These are phyloP conservation scores for Parapsyche elsis DNA, from an alignment of 1,140 invertebrate genomes.

Conservation along the genomic window DNA sequence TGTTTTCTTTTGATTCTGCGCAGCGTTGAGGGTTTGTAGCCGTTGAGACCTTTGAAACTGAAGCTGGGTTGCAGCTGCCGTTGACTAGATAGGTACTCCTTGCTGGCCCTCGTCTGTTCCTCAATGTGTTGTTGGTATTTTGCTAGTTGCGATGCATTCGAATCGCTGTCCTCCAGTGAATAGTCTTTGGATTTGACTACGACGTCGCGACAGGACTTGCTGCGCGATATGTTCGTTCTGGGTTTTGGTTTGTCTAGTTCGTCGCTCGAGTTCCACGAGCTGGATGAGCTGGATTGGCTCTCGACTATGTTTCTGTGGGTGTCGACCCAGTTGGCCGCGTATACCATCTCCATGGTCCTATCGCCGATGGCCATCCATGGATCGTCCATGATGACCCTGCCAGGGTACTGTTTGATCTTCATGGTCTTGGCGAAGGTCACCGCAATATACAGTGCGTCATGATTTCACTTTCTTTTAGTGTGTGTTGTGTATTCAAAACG, in stretches of 20 bases:
- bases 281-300: conserved; percentile 45
- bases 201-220: conserved; percentile 67
- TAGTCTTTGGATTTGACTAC: conserved; percentile 57
- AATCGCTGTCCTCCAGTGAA: conserved; percentile 60
- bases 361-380: conserved; percentile 72
- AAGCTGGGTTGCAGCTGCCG: conserved; percentile 67
- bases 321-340: conserved; percentile 86
- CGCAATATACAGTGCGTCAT: background rate
- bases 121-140: conserved; percentile 72
- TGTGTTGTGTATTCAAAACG: background rate
- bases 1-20: conserved; percentile 67
- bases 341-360: conserved; percentile 78
- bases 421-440: conserved; percentile 62
- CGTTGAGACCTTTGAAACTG: conserved; percentile 71
- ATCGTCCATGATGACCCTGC: conserved; percentile 80
- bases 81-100: conserved; percentile 62
- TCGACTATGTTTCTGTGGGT: conserved; percentile 59
- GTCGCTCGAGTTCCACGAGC: conserved; percentile 50
- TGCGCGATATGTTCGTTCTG: conserved; percentile 65
- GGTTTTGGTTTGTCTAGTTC: conserved; percentile 40
- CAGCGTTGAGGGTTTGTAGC: conserved; percentile 69
- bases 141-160: conserved; percentile 69
- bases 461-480: conserved; percentile 37
- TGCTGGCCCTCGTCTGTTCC: conserved; percentile 67
- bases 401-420: conserved; percentile 86